phyloP scores from a whole-genome alignment of 2,888 invertebrate genomes.

The Antheraea yamamai region DNA sequence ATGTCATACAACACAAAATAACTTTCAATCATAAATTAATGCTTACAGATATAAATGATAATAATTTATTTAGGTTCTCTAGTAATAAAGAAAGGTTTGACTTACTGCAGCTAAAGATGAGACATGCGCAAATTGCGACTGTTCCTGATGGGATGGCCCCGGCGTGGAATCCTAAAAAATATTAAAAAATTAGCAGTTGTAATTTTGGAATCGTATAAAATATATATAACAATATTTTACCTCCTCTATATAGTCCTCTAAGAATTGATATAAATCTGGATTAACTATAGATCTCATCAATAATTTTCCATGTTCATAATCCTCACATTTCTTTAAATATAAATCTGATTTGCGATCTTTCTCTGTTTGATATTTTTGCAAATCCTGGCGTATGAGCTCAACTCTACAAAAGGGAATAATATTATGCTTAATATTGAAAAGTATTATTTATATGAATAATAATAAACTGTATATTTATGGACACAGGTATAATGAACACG shows the following conservation, averaged over 20 bases:
- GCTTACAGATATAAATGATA: not conserved
- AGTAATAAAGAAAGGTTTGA: not conserved
- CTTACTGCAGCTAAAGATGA: not conserved
- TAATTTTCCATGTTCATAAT: constrained; percentile 8
- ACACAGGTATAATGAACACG: not conserved
- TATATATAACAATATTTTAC: not conserved
- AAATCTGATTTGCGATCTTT: not conserved
- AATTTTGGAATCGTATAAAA: not conserved
- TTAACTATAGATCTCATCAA: constrained; percentile 5
- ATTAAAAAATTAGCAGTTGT: not conserved
- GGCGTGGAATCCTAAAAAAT: not conserved
- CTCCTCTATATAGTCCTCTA: constrained; percentile 10
- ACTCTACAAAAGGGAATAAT: not conserved
- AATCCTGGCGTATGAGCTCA: constrained; percentile 3
- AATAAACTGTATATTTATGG: constrained; percentile 7
- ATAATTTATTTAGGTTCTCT: not conserved
- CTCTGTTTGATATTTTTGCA: not conserved
- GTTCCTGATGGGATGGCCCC: not conserved
- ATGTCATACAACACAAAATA: not conserved
- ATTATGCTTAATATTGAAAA: not conserved
- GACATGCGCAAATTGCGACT: not conserved
- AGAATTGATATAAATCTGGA: not conserved
- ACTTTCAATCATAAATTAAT: not conserved
- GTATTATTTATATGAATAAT: not conserved
- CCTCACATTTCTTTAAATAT: not conserved